Evolutionary conservation across 2,113 vertebrate genomes (phyloP), one percentile per base, ranked within the genome.

Genomic region (Perccottus glenii): DNA sequence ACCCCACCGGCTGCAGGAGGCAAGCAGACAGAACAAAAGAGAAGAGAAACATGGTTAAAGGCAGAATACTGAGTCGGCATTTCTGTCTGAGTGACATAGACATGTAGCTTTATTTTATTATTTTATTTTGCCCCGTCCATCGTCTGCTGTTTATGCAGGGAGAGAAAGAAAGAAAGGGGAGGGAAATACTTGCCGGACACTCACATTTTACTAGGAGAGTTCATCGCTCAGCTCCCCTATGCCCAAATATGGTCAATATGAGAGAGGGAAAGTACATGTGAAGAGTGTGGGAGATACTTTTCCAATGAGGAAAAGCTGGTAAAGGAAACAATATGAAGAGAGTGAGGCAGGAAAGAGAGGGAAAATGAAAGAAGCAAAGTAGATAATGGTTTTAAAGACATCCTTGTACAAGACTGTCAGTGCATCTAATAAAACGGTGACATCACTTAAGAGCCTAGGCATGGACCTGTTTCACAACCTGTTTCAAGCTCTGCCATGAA

Each of bases 1-100:
- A 98, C 70, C 96, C 96, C 87, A 98, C 96, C n/a, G 96, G 96
- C 96, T 98, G 77, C 19, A 67, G 84, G 83, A 90, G 83, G 89
- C 88, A 66, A 77, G 75, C 67, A 85, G 83, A 90, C 73, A 89
- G 84, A 85, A 88, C 68, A 88, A 81, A 84, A 85, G 52, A 58
- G 76, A 77, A 73, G 87, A 69, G 19, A 87, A 86, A 91, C 82
- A 87, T 70, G 81, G 78, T 86, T 89, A 85, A 88, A 82, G 83
- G 85, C 82, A 85, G 70, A 88, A 84, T 70, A 80, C 85, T 89
- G 87, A 90, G 77, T 87, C 81, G 11, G 90, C 90, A 84, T 67
- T 90, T 88, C 84, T 90, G 79, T 84, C 90, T 83, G 86, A 88
- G 76, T 86, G 87, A 82, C 86, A 87, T 53, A 82, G 60, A 88